Evolutionary conservation across 2,888 invertebrate genomes (phyloP), one percentile per base, ranked within the genome.

Genomic region (Anthoptus insignis): DNA sequence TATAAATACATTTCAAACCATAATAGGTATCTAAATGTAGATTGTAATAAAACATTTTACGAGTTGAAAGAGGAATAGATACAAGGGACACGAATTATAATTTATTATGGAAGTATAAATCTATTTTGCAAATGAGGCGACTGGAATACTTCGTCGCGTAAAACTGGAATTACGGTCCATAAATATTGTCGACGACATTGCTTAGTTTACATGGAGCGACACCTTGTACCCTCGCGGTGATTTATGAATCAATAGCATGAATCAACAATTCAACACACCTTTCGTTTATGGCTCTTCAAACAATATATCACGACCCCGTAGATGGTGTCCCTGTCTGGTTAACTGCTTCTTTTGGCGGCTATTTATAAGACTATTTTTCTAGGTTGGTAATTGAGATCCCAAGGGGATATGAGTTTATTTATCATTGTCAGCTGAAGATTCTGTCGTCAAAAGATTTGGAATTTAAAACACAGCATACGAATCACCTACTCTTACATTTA

Each of bases 1-100:
- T n/a, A n/a, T n/a, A n/a, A n/a, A n/a, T n/a, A n/a, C n/a, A n/a
- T n/a, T n/a, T n/a, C n/a, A n/a, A n/a, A n/a, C n/a, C n/a, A n/a
- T n/a, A n/a, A n/a, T n/a, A n/a, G n/a, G n/a, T n/a, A n/a, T n/a
- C n/a, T 53, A 45, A 53, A 53, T 39, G 53, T 53, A 60, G 60
- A 60, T 60, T 29, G 60, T 32, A 53, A 53, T 53, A 53, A 34
- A 42, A 45, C 29, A 60, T 60, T 60, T 60, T 60, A 53, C 32
- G 60, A 60, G 21, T 22, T 21, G 21, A 13, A 60, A 22, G 2
- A 24, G 7, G 22, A 45, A 45, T 53, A 53, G 42, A 53, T 52
- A 42, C 14, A 42, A 52, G 21, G 21, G 22, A 42, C 21, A 42
- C 39, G 29, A 60, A 52, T 59, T 59, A 59, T 59, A 59, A 42